A percentile compares a stretch with the other conserved stretches of the same genome.
phyloP scores from a whole-genome alignment of 2,113 vertebrate species.

The Callipepla californica region DNA sequence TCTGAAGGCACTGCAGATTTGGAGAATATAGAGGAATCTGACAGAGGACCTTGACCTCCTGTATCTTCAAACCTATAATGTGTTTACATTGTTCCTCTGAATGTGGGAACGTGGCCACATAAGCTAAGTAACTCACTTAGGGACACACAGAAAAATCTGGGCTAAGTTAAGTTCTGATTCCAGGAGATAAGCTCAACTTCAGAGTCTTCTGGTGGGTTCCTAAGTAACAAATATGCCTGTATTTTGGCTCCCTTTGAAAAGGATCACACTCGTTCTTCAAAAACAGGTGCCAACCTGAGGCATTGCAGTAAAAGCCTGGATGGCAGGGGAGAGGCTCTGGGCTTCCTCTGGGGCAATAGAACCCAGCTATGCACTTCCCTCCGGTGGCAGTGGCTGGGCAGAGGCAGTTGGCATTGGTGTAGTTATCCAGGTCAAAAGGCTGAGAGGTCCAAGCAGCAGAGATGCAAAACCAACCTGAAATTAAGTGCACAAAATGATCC shows the following conservation, averaged over 20 bases:
- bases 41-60: background rate
- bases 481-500: background rate
- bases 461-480: conserved; percentile 93
- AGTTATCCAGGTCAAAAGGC: conserved; percentile 95
- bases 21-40: background rate
- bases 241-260: background rate
- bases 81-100: background rate
- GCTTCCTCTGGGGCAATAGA: conserved; percentile 88
- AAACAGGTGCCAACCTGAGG: conserved; percentile 78
- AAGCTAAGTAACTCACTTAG: background rate
- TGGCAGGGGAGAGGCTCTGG: conserved; percentile 85
- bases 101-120: background rate
- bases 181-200: no score
- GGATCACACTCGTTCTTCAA: no score
- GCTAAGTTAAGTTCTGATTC: no score
- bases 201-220: background rate
- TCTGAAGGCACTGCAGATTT: background rate
- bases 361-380: conserved; percentile 88
- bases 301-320: conserved; percentile 86
- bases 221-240: background rate
- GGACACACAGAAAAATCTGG: background rate
- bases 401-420: conserved; percentile 92
- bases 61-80: background rate
- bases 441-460: conserved; percentile 91
- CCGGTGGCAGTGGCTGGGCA: conserved; percentile 93